Conservation (phyloP, 2,797 vertebrate genomes). For the Masticophis lateralis region DNA sequence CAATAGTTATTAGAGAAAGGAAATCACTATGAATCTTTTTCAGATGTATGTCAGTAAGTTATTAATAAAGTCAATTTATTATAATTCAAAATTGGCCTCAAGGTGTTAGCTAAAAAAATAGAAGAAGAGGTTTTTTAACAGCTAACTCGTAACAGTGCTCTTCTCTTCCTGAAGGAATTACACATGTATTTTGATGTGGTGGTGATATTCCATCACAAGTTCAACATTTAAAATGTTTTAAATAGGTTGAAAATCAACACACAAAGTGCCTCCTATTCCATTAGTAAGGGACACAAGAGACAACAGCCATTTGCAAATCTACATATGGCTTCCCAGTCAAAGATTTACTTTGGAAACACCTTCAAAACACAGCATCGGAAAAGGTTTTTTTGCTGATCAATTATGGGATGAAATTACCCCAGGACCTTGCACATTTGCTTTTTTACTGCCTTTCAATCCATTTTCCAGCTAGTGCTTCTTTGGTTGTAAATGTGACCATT, state of each 20-base stretch:
- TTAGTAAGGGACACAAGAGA: constrained; percentile 47
- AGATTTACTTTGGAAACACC: constrained; percentile 20
- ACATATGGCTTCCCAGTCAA: constrained; percentile 22
- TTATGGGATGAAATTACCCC: constrained; percentile 43
- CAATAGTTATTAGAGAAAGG: neutral
- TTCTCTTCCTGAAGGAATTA: constrained; percentile 35
- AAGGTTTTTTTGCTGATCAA: constrained; percentile 44
- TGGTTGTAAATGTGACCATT: neutral
- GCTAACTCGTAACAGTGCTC: constrained; percentile 9
- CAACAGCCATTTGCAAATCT: constrained; percentile 39
- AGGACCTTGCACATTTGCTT: neutral
- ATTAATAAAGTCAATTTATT: constrained; percentile 24
- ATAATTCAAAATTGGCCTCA: constrained; percentile 15
- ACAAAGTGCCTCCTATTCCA: constrained; percentile 55
- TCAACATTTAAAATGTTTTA: constrained; percentile 27
- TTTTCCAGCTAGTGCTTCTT: neutral
- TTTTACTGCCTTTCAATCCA: constrained; percentile 43
- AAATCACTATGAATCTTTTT: neutral
- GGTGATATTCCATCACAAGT: neutral
- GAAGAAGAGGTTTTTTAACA: neutral
- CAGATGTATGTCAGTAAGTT: neutral
- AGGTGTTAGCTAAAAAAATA: constrained; percentile 6
- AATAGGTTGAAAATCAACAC: constrained; percentile 55
- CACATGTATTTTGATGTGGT: constrained; percentile 32
- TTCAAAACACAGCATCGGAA: constrained; percentile 2